Percentiles rank a stretch among this genome's conserved stretches.
These are phyloP conservation scores for Stigmatopora argus DNA, from an alignment of 2,113 vertebrate genomes.

Conservation along the genomic window DNA sequence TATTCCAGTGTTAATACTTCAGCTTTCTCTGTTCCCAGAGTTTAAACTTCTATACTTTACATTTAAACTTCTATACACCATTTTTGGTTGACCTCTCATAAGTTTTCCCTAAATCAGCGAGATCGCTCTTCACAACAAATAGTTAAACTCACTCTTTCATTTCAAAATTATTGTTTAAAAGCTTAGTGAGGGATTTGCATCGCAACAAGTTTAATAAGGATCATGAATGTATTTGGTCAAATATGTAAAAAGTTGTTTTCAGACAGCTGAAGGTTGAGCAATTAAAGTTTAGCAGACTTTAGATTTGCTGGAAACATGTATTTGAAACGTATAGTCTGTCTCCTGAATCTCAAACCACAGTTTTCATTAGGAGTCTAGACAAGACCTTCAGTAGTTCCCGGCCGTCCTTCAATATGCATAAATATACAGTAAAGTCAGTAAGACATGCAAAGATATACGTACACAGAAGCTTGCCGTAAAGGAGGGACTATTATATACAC, in stretches of 20 bases:
- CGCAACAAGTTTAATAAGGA: too few relatives aligned
- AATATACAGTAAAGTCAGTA: conserved; percentile 7
- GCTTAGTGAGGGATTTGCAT: too few relatives aligned
- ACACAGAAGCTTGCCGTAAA: conserved; percentile 8
- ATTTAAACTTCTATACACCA: too few relatives aligned
- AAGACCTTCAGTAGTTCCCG: conserved; percentile 48
- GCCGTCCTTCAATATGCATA: conserved; percentile 18
- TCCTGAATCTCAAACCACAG: conserved; percentile 52
- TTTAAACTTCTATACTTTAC: too few relatives aligned
- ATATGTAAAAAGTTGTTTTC: conserved; percentile 46
- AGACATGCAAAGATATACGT: conserved; percentile 10
- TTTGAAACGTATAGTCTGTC: conserved; percentile 14
- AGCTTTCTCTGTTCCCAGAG: too few relatives aligned
- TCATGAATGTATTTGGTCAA: conserved; percentile 16
- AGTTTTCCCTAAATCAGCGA: too few relatives aligned
- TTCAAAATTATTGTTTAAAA: too few relatives aligned
- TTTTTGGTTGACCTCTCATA: too few relatives aligned
- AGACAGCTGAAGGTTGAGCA: conserved; percentile 38
- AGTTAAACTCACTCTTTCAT: too few relatives aligned
- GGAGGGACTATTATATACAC: conserved; percentile 9
- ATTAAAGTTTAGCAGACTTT: not conserved
- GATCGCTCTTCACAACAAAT: too few relatives aligned
- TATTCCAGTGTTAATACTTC: too few relatives aligned
- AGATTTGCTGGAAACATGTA: not conserved
- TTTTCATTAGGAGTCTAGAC: conserved; percentile 69